These are phyloP conservation scores for Eulemur coronatus DNA, from an alignment of 2,797 vertebrate species.

Conservation along the genomic window DNA sequence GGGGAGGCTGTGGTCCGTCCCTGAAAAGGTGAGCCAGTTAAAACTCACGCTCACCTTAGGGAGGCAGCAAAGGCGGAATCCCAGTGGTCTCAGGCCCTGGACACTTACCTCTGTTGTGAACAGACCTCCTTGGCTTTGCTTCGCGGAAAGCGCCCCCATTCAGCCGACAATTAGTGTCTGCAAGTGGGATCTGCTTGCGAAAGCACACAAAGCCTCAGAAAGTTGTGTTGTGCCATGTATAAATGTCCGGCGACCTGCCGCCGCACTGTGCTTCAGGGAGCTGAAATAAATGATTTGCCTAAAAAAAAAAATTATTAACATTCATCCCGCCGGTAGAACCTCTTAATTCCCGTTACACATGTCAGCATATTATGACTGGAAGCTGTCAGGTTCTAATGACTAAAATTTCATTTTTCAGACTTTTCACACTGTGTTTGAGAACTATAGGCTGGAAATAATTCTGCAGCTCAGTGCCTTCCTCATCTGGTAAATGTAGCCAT, in stretches of 20 bases:
- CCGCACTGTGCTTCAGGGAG: slow-evolving; percentile 58
- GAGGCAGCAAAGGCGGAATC: too few relatives aligned
- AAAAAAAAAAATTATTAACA: slow-evolving; percentile 75
- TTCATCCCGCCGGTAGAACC: slow-evolving; percentile 73
- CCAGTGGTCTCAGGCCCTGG: fast-evolving
- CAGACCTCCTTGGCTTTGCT: background rate
- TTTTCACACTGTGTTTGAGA: slow-evolving; percentile 83
- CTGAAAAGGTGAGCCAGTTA: background rate
- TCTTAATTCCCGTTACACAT: slow-evolving; percentile 83
- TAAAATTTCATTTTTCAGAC: slow-evolving; percentile 83
- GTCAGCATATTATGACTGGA: slow-evolving; percentile 85
- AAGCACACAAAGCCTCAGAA: slow-evolving; percentile 56
- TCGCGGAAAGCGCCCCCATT: slow-evolving; percentile 14
- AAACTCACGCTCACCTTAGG: background rate
- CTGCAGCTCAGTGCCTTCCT: slow-evolving; percentile 72
- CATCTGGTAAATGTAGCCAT: slow-evolving; percentile 60
- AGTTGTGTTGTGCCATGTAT: slow-evolving; percentile 63
- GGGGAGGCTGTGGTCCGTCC: background rate
- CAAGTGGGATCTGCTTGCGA: slow-evolving; percentile 67
- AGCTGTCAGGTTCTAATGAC: slow-evolving; percentile 85
- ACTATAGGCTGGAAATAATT: slow-evolving; percentile 80
- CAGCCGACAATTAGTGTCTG: slow-evolving; percentile 62
- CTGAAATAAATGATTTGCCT: slow-evolving; percentile 82
- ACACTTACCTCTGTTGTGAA: background rate
- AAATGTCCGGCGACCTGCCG: slow-evolving; percentile 78